These are phyloP conservation scores for Aepyceros melampus DNA, from an alignment of 2,113 vertebrate genomes.

Conservation along the genomic window DNA sequence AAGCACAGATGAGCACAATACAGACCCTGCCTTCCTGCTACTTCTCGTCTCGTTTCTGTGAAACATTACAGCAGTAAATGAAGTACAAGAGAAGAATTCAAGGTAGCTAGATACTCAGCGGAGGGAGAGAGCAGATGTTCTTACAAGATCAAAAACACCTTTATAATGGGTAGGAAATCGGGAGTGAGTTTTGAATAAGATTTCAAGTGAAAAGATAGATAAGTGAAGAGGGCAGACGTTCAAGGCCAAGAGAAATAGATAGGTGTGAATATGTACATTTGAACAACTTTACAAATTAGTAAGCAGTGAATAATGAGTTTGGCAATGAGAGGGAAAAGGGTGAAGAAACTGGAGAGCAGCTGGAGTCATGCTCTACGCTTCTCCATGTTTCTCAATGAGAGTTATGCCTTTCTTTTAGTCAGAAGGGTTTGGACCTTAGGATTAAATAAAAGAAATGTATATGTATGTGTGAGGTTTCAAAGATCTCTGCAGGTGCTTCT, in stretches of 20 bases:
- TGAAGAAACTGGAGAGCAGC: not conserved
- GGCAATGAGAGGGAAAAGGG: not conserved
- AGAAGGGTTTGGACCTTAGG: not conserved
- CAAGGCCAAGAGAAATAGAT: not conserved
- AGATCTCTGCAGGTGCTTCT: not conserved
- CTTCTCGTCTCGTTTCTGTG: not conserved
- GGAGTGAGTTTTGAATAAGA: not conserved
- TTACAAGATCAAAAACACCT: not conserved
- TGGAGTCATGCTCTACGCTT: not conserved
- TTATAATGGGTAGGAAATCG: not conserved
- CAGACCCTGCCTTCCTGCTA: not conserved
- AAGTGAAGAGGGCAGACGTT: not conserved
- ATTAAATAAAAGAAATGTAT: not conserved
- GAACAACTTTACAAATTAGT: not conserved
- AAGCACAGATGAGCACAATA: not conserved
- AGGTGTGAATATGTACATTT: not conserved
- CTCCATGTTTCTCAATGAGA: not conserved
- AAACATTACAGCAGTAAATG: not conserved
- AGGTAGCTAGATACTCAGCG: not conserved
- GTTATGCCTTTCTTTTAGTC: not conserved
- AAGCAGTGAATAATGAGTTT: not conserved
- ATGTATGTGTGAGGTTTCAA: not conserved
- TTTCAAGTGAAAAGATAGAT: not conserved
- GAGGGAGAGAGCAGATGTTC: not conserved
- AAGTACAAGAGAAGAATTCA: not conserved